Conservation (phyloP, 1,140 invertebrate species). For the Hesperophylax magnus region DNA sequence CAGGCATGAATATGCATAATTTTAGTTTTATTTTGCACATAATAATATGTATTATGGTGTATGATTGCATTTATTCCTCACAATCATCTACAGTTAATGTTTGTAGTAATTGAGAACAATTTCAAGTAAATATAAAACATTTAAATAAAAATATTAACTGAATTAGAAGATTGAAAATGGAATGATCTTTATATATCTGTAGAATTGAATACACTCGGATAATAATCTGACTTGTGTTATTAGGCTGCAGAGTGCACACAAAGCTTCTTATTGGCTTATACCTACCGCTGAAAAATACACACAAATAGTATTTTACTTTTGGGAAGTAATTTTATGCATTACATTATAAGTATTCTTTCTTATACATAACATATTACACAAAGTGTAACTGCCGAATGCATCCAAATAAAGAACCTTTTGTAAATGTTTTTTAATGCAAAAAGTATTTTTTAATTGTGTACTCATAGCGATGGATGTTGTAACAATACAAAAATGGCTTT, state of each 20-base stretch:
- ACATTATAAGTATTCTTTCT: too few species aligned
- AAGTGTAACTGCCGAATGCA: too few species aligned
- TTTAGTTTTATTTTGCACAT: constrained; percentile 12
- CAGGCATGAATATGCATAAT: constrained; percentile 22
- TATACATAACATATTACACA: too few species aligned
- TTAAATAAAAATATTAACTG: background rate
- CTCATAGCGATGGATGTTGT: too few species aligned
- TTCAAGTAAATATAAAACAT: background rate
- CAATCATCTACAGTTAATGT: constrained; percentile 10
- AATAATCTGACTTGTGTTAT: background rate
- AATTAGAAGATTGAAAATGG: constrained; percentile 1
- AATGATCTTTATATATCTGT: background rate
- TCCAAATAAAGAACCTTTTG: too few species aligned
- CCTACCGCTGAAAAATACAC: background rate
- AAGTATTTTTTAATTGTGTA: too few species aligned
- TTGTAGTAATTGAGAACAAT: background rate
- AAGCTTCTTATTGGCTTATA: constrained; percentile 26
- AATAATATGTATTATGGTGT: constrained; percentile 28
- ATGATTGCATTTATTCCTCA: background rate
- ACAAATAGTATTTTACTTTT: background rate
- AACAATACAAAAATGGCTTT: too few species aligned
- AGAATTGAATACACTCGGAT: constrained; percentile 12
- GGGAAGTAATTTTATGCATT: background rate
- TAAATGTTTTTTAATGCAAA: too few species aligned
- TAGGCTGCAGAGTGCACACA: constrained; percentile 27